A percentile compares a stretch with the other conserved stretches of the same genome.
phyloP scores from a whole-genome alignment of 2,797 vertebrate species.

The Ataeniobius toweri region DNA sequence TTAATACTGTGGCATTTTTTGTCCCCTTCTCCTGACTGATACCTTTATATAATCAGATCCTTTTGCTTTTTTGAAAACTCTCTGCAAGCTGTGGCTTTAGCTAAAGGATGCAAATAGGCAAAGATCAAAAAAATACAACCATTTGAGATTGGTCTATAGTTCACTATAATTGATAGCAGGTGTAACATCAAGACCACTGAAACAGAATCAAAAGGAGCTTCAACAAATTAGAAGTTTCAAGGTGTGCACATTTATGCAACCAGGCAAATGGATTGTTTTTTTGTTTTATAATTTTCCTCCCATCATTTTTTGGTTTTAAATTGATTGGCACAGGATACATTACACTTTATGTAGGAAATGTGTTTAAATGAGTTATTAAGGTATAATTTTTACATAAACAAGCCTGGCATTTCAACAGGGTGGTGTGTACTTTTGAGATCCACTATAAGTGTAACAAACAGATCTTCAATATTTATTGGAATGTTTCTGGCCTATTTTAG shows the following conservation, averaged over 20 bases:
- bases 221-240: neutral
- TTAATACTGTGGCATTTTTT: neutral
- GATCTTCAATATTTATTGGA: slow-evolving; percentile 32
- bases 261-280: neutral
- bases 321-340: neutral
- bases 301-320: neutral
- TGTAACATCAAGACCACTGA: too few relatives aligned
- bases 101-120: neutral
- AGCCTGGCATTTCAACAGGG: neutral
- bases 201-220: neutral
- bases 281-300: neutral
- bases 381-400: neutral
- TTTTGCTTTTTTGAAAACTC: neutral
- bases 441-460: slow-evolving; percentile 5
- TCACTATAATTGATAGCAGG: neutral
- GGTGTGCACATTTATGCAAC: neutral
- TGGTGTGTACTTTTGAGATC: neutral
- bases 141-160: neutral
- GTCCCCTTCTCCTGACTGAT: neutral
- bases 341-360: neutral
- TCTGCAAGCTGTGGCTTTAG: neutral
- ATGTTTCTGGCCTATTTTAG: slow-evolving; percentile 35
- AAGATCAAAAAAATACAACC: neutral
- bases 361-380: neutral
- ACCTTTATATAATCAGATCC: neutral